Percentiles rank a stretch among this genome's conserved stretches.
These are phyloP conservation scores for Todiramphus chloris DNA, from an alignment of 2,113 vertebrate genomes.

Conservation along the genomic window DNA sequence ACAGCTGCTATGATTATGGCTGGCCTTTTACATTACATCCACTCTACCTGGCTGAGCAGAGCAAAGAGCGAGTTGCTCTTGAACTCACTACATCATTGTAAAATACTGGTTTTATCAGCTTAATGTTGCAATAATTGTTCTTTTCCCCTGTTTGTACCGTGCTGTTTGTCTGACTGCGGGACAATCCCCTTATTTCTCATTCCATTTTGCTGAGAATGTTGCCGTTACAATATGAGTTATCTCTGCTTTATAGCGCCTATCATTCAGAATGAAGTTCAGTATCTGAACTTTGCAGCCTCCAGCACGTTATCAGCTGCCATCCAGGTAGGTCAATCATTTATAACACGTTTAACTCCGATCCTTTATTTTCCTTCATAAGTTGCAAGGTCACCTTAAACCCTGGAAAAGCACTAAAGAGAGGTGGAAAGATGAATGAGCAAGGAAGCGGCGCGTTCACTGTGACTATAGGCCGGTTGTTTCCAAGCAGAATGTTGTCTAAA, in stretches of 20 bases:
- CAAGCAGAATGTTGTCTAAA: background rate
- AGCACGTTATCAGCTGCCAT: slow-evolving; percentile 23
- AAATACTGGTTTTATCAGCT: background rate
- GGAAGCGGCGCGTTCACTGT: rapidly evolving
- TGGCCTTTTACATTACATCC: background rate
- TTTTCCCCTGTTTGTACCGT: background rate
- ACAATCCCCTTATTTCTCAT: background rate
- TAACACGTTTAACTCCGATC: background rate
- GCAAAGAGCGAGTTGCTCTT: background rate
- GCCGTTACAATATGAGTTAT: background rate
- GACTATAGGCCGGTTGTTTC: background rate
- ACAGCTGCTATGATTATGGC: background rate
- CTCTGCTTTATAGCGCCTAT: background rate
- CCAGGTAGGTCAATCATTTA: slow-evolving; percentile 45
- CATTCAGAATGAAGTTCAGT: slow-evolving; percentile 28
- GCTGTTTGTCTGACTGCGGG: background rate
- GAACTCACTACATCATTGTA: background rate
- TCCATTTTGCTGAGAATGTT: background rate
- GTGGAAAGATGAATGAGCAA: background rate
- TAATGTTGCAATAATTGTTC: background rate
- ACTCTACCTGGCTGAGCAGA: background rate
- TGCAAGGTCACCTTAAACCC: slow-evolving; percentile 50
- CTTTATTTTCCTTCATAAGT: slow-evolving; percentile 36
- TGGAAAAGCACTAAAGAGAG: background rate
- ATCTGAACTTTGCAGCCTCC: slow-evolving; percentile 28